These are phyloP conservation scores for Linurgus olivaceus DNA, from an alignment of 2,797 vertebrate genomes.

Conservation along the genomic window DNA sequence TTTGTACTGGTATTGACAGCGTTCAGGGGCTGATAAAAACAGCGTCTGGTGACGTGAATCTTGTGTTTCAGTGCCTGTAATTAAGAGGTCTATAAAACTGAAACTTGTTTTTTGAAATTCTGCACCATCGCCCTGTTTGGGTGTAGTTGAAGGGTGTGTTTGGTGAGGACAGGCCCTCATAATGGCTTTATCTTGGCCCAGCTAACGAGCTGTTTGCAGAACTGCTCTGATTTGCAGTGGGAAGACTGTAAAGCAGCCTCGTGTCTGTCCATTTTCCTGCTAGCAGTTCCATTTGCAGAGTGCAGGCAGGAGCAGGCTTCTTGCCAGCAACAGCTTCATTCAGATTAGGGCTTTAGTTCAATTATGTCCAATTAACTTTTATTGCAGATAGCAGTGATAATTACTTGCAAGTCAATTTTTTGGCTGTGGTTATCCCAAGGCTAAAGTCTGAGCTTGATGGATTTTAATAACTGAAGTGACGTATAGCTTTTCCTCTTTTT, in stretches of 20 bases:
- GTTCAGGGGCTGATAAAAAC: not conserved
- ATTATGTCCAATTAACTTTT: slow-evolving; percentile 82
- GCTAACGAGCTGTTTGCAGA: slow-evolving; percentile 49
- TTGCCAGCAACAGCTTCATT: slow-evolving; percentile 73
- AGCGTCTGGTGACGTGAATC: not conserved
- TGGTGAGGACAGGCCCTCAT: slow-evolving; percentile 19
- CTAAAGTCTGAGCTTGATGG: slow-evolving; percentile 74
- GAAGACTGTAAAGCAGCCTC: slow-evolving; percentile 51
- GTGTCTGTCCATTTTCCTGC: slow-evolving; percentile 67
- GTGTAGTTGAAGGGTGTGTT: slow-evolving; percentile 35
- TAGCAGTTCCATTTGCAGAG: slow-evolving; percentile 69
- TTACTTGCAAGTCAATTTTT: slow-evolving; percentile 78
- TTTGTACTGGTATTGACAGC: not conserved
- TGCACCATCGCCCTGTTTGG: not conserved
- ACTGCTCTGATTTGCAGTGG: slow-evolving; percentile 53
- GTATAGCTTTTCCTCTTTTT: slow-evolving; percentile 29
- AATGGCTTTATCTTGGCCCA: slow-evolving; percentile 55
- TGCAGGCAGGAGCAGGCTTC: slow-evolving; percentile 67
- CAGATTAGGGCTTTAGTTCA: slow-evolving; percentile 78
- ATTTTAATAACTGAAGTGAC: slow-evolving; percentile 75
- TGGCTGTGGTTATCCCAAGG: slow-evolving; percentile 69
- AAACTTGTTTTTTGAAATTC: slow-evolving; percentile 5
- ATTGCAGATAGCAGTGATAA: slow-evolving; percentile 79
- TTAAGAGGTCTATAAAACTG: not conserved
- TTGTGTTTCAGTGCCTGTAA: not conserved